Percentiles rank a stretch among this genome's conserved stretches.
Conservation (phyloP, 2,797 vertebrate genomes). For the Sebastes taczanowskii region DNA sequence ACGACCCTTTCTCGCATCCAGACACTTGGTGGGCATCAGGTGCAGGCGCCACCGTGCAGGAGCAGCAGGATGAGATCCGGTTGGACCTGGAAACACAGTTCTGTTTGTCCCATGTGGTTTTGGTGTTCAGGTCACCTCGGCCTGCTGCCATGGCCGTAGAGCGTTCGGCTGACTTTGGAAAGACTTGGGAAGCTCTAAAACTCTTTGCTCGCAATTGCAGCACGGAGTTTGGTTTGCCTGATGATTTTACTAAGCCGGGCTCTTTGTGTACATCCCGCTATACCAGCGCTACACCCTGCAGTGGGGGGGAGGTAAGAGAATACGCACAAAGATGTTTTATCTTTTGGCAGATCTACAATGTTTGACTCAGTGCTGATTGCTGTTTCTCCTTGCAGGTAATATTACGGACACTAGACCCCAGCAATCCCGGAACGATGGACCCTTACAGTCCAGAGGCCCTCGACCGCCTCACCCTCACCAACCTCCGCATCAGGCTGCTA, state of each 20-base stretch:
- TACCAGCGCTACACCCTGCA: conserved; percentile 84
- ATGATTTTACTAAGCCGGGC: conserved; percentile 81
- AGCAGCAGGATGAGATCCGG: conserved; percentile 81
- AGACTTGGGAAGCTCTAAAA: conserved; percentile 87
- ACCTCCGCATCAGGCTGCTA: conserved; percentile 86
- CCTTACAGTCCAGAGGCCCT: conserved; percentile 86
- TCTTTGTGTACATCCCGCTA: conserved; percentile 91
- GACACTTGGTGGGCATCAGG: conserved; percentile 90
- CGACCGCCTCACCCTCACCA: conserved; percentile 86
- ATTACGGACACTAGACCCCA: conserved; percentile 83
- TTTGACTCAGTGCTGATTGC: not conserved
- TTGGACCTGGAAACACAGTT: conserved; percentile 88
- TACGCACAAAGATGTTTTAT: not conserved
- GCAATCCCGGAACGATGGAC: conserved; percentile 77
- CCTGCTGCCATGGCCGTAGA: conserved; percentile 89
- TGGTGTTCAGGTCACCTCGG: conserved; percentile 88
- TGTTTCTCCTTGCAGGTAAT: conserved; percentile 82
- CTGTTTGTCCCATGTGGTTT: conserved; percentile 88
- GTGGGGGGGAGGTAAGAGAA: conserved; percentile 86
- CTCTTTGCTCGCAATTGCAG: conserved; percentile 89
- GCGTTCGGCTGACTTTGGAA: conserved; percentile 87
- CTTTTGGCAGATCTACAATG: not conserved
- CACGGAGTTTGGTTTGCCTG: conserved; percentile 83
- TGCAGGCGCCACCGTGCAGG: conserved; percentile 42
- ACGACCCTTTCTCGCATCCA: conserved; percentile 86